A percentile compares a stretch with the other conserved stretches of the same genome.
These are phyloP conservation scores for Tupaia chinensis DNA, from an alignment of 2,113 vertebrate species.

Conservation along the genomic window DNA sequence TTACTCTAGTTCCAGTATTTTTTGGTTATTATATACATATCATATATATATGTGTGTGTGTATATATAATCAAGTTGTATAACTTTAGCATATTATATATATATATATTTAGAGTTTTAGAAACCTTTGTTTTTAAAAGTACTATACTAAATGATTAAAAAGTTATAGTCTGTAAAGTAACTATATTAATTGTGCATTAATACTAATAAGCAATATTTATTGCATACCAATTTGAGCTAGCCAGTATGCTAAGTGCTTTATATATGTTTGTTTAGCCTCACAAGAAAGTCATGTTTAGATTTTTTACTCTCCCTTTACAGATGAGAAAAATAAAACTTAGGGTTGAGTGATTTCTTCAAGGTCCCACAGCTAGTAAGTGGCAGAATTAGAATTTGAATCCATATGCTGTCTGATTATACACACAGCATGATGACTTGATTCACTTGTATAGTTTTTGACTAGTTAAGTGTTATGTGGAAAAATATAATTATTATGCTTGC, in stretches of 20 bases:
- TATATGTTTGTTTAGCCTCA: neutral
- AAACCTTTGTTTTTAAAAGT: conserved; percentile 52
- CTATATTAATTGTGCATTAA: conserved; percentile 18
- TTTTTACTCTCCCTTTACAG: conserved; percentile 48
- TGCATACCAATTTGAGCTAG: neutral
- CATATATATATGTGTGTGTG: too few species aligned
- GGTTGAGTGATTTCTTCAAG: neutral
- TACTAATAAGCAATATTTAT: conserved; percentile 1
- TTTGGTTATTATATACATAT: neutral
- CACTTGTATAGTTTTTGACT: conserved; percentile 12
- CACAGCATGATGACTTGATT: neutral
- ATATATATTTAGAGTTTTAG: neutral
- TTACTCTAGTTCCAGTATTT: conserved; percentile 46
- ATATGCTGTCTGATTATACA: neutral
- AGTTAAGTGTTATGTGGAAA: neutral
- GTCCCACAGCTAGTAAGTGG: neutral
- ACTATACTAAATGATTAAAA: conserved; percentile 11
- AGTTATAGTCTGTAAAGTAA: conserved; percentile 1
- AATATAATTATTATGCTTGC: neutral
- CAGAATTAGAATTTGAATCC: neutral
- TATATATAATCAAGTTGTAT: too few species aligned
- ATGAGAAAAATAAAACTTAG: neutral
- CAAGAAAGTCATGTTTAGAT: neutral
- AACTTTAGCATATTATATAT: too few species aligned
- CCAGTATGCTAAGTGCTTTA: neutral